A percentile compares a stretch with the other conserved stretches of the same genome.
These are phyloP conservation scores for Tribolium freemani DNA, from an alignment of 2,888 invertebrate genomes.

Conservation along the genomic window DNA sequence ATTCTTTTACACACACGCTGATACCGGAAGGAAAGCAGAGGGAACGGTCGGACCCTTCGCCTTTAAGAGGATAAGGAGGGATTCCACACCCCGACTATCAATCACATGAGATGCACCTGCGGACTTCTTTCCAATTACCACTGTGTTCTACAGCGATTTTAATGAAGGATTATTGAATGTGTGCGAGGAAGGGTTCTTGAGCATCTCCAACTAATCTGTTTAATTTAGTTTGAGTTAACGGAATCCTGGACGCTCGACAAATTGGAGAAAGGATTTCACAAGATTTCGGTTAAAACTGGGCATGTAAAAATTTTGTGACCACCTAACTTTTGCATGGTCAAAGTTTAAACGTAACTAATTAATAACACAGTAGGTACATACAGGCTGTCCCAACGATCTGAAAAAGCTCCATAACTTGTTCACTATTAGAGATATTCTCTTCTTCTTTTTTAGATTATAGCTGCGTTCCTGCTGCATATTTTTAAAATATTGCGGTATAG, in stretches of 20 bases:
- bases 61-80: conserved; percentile 34
- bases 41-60: conserved; percentile 14
- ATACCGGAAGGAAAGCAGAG: conserved; percentile 24
- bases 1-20: conserved; percentile 20
- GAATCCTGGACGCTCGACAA: not conserved
- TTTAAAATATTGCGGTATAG: too few species aligned
- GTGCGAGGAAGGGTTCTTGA: not conserved
- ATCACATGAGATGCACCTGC: conserved; percentile 31
- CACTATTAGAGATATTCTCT: too few species aligned
- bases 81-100: conserved; percentile 15
- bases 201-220: not conserved
- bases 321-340: too few species aligned
- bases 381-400: too few species aligned
- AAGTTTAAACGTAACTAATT: too few species aligned
- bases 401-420: too few species aligned
- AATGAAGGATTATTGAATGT: conserved; percentile 19
- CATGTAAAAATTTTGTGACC: too few species aligned
- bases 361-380: too few species aligned
- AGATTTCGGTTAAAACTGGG: too few species aligned
- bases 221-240: not conserved
- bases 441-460: too few species aligned
- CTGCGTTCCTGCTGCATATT: too few species aligned
- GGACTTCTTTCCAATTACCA: conserved; percentile 9
- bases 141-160: conserved; percentile 10
- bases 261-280: not conserved